These are phyloP conservation scores for Brachymystax lenok DNA, from an alignment of 2,797 vertebrate species.

Conservation along the genomic window DNA sequence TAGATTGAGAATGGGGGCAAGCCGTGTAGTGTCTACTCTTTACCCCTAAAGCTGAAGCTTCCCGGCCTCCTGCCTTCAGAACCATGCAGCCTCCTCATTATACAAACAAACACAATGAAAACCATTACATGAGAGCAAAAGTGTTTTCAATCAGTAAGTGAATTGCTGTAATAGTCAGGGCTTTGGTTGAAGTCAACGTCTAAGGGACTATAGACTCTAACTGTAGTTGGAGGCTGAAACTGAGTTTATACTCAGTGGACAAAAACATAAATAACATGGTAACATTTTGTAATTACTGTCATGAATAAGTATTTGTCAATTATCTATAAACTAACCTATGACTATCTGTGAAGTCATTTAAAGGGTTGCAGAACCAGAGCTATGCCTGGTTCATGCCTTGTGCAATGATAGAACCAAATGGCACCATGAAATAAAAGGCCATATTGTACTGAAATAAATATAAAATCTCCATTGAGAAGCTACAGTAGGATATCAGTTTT, in stretches of 20 bases:
- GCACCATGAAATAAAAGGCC: neutral
- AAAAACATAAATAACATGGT: neutral
- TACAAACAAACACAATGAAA: neutral
- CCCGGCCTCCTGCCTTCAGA: neutral
- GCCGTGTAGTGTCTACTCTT: neutral
- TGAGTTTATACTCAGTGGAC: neutral
- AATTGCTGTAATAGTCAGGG: neutral
- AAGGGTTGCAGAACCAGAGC: neutral
- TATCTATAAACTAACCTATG: neutral
- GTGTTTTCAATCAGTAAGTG: neutral
- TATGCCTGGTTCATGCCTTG: neutral
- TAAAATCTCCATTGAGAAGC: neutral
- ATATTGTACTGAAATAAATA: neutral
- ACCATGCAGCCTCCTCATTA: neutral
- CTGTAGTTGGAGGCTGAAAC: neutral
- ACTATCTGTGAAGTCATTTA: neutral
- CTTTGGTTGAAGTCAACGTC: too few species aligned
- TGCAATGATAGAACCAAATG: neutral
- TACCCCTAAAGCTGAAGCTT: neutral
- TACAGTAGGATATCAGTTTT: neutral
- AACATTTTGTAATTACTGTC: neutral
- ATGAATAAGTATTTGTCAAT: neutral
- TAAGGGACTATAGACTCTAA: too few species aligned
- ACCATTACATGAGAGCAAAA: conserved; percentile 1
- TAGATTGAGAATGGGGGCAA: conserved; percentile 15